phyloP scores from a whole-genome alignment of 2,888 invertebrate genomes.

The Coenonympha glycerion region DNA sequence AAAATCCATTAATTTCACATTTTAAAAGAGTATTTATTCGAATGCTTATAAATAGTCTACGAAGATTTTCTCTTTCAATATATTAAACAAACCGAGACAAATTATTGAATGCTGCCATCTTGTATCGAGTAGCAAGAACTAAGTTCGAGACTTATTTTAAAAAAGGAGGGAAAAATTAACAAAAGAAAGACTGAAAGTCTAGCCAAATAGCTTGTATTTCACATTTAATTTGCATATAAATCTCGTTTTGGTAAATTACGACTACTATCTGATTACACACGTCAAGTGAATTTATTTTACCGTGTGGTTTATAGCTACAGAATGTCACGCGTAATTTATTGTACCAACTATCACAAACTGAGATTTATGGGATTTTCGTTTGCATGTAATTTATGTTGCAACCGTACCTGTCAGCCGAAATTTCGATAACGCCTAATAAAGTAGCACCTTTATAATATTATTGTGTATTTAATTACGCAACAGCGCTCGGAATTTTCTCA shows the following conservation, averaged over 20 bases:
- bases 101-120: no score
- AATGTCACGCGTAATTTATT: conserved; percentile 33
- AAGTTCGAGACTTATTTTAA: background rate
- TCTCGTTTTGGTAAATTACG: conserved; percentile 42
- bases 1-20: no score
- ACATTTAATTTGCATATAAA: conserved; percentile 42
- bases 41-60: no score
- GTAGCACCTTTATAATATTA: background rate
- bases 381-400: conserved; percentile 19
- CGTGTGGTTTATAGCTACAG: conserved; percentile 32
- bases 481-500: no score
- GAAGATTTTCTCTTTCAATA: no score
- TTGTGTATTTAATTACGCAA: background rate
- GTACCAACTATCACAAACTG: conserved; percentile 22
- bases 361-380: conserved; percentile 26
- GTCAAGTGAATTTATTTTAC: conserved; percentile 37
- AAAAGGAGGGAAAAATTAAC: background rate
- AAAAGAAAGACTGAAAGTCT: conserved; percentile 18
- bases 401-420: conserved; percentile 18
- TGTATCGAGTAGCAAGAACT: conserved; percentile 5
- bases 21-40: no score
- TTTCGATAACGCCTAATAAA: conserved; percentile 8
- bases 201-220: conserved; percentile 28
- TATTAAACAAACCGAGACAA: no score
- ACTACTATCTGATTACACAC: conserved; percentile 35